These are phyloP conservation scores for Hippopotamyrus pictus DNA, from an alignment of 2,797 vertebrate species.

Conservation along the genomic window DNA sequence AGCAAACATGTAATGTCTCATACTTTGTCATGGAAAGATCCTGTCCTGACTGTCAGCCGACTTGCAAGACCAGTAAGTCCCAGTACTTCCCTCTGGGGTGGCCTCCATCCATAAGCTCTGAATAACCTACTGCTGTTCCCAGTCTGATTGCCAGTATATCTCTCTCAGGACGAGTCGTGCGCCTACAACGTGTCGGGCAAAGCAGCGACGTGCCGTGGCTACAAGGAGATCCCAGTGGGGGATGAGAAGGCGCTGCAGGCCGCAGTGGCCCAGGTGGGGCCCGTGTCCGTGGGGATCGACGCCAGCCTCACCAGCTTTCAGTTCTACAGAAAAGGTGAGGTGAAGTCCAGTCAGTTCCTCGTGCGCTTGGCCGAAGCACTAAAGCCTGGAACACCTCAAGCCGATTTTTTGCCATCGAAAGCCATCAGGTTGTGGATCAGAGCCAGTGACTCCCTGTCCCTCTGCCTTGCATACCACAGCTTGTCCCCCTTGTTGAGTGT, in stretches of 20 bases:
- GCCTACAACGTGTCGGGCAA: conserved; percentile 73
- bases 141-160: not conserved
- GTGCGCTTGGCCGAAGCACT: not conserved
- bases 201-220: conserved; percentile 74
- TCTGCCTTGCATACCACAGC: not conserved
- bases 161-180: conserved; percentile 73
- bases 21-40: not conserved
- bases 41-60: not conserved
- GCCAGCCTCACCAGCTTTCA: conserved; percentile 78
- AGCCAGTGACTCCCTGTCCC: not conserved
- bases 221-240: conserved; percentile 68
- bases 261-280: conserved; percentile 74
- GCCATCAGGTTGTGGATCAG: not conserved
- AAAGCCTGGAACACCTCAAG: not conserved
- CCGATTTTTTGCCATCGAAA: not conserved
- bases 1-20: not conserved
- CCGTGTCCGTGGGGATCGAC: conserved; percentile 81
- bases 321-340: conserved; percentile 81
- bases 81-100: not conserved
- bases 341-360: not conserved
- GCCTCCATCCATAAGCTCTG: not conserved
- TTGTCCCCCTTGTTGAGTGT: not conserved
- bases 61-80: not conserved
- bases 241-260: conserved; percentile 73
- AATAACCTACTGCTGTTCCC: not conserved